Evolutionary conservation across 2,888 invertebrate species (phyloP), one percentile per base, ranked within the genome.

Genomic region (Mimumesa dahlbomi): DNA sequence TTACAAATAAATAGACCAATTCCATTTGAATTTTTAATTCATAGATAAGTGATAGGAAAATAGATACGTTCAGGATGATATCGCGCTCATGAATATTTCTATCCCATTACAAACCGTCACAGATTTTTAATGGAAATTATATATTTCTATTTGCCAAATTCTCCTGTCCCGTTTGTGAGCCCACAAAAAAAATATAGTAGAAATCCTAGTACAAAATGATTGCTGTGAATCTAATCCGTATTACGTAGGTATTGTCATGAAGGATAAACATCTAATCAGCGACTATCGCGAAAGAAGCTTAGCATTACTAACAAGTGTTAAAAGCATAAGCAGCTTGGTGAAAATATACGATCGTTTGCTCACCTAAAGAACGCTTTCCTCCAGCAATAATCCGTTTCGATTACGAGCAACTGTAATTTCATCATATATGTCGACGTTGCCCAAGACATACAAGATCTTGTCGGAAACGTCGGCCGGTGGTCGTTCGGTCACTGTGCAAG

Each of bases 361-460:
- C 73, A 88, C 88, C 88, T 88, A 74, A 88, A 82, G 74, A 87
- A 75, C 42, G 88, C 88, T 76, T 88, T 88, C 82, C 86, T 85
- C 87, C 88, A 88, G 63, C 87, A 85, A 73, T 88, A 85, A 78
- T 88, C 87, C 65, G 88, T 88, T 79, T 88, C 87, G 73, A 88
- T 87, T 62, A 88, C 88, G 54, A 88, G 78, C 74, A 88, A 67
- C 83, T 88, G 88, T 65, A 88, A 85, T 87, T 88, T 88, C 88
- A 88, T 88, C 84, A 86, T 88, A 84, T 86, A 88, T 62, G 82
- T 69, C 40, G 83, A 81, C 73, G 80, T 76, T 53, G 74, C 64
- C 79, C 71, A 77, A 74, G 69, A 48, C 76, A 76, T 73, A 68
- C 22, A 75, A 77, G 38, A 73, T 68, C 43, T 48, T 54, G 49